A percentile compares a stretch with the other conserved stretches of the same genome.
Conservation (phyloP, 1,140 invertebrate species). For the Arctopsyche grandis region DNA sequence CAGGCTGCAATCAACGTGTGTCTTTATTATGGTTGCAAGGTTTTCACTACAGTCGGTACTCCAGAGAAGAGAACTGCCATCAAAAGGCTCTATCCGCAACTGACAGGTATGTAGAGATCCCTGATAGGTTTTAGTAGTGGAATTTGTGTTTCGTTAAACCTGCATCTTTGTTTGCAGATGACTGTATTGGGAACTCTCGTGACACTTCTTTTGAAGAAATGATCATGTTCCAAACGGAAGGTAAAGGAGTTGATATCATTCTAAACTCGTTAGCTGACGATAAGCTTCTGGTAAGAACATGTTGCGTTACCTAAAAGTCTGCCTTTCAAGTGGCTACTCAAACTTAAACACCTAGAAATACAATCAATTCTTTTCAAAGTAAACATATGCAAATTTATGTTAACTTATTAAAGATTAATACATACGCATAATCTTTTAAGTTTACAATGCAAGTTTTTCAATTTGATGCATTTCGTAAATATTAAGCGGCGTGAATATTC, state of each 20-base stretch:
- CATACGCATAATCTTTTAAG: too few species aligned
- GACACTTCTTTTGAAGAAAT: slow-evolving; percentile 72
- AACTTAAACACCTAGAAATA: too few species aligned
- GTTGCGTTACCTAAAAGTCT: too few species aligned
- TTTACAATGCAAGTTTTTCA: too few species aligned
- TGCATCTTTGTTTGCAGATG: slow-evolving; percentile 58
- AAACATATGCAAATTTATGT: too few species aligned
- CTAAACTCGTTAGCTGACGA: slow-evolving; percentile 76
- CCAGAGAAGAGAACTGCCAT: slow-evolving; percentile 82
- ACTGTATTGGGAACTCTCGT: slow-evolving; percentile 72
- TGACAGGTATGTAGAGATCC: slow-evolving; percentile 61
- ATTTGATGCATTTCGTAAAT: too few species aligned
- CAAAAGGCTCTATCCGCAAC: slow-evolving; percentile 75
- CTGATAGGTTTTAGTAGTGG: slow-evolving; percentile 26
- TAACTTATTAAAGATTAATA: too few species aligned
- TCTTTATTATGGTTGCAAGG: slow-evolving; percentile 73
- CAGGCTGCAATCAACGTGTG: slow-evolving; percentile 86
- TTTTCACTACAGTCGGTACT: slow-evolving; percentile 81
- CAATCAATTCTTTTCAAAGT: too few species aligned
- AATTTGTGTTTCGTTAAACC: not conserved
- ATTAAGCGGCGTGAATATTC: not conserved
- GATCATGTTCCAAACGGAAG: slow-evolving; percentile 68
- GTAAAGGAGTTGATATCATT: slow-evolving; percentile 75
- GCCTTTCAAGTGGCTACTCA: too few species aligned
- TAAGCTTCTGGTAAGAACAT: slow-evolving; percentile 65